Evolutionary conservation across 2,113 vertebrate genomes (phyloP).

Genomic region (Oceanodroma tethys): DNA sequence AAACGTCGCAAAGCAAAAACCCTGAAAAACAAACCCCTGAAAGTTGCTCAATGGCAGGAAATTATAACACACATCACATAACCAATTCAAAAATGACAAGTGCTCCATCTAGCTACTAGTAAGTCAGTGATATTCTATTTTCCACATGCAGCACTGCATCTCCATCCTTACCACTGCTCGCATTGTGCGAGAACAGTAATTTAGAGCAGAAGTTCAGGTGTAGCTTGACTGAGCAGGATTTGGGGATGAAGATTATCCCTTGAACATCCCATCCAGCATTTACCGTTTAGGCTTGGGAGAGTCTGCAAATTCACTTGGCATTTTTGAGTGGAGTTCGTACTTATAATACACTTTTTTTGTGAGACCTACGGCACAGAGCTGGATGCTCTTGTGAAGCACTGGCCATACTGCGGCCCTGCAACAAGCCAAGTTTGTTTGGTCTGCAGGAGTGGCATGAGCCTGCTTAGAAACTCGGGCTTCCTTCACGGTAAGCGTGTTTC

Average conservation of each 20-base stretch:
- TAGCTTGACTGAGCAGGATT: neutral
- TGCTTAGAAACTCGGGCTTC: neutral
- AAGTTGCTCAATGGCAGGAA: neutral
- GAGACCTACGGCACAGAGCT: neutral
- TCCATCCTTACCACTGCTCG: neutral
- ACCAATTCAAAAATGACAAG: neutral
- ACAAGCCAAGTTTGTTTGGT: neutral
- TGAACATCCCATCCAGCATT: neutral
- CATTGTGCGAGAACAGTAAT: neutral
- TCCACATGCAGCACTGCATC: neutral
- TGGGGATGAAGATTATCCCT: neutral
- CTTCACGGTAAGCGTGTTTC: neutral
- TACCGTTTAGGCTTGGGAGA: neutral
- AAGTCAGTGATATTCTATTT: neutral
- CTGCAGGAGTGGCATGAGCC: neutral
- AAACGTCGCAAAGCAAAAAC: neutral
- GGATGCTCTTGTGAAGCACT: neutral
- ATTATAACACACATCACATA: neutral
- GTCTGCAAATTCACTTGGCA: neutral
- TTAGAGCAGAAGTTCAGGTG: neutral
- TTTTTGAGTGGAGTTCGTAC: neutral
- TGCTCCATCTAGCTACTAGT: neutral
- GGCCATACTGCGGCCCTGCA: neutral
- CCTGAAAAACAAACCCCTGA: neutral
- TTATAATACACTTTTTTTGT: neutral